A percentile compares a stretch with the other conserved stretches of the same genome.
phyloP scores from a whole-genome alignment of 1,140 invertebrate genomes.

The Drosophila triauraria region DNA sequence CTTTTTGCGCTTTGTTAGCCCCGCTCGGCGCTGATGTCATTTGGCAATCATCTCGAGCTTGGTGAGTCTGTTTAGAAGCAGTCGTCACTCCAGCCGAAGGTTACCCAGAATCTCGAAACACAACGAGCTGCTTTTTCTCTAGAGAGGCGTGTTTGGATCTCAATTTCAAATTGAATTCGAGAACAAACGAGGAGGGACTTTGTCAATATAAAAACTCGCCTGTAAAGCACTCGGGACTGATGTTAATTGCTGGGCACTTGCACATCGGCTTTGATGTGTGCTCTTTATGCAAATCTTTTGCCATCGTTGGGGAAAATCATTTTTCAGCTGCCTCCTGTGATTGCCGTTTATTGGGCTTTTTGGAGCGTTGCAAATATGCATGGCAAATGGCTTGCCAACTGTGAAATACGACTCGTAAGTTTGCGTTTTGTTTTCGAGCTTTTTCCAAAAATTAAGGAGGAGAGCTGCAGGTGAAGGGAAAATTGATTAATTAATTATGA shows the following conservation, averaged over 20 bases:
- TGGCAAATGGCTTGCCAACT: slow-evolving; percentile 59
- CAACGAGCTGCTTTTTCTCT: slow-evolving; percentile 37
- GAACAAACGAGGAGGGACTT: slow-evolving; percentile 21
- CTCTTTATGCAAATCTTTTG: slow-evolving; percentile 46
- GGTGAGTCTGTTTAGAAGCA: slow-evolving; percentile 55
- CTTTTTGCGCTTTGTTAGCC: slow-evolving; percentile 52
- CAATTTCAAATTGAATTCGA: slow-evolving; percentile 42
- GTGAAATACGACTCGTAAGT: slow-evolving; percentile 32
- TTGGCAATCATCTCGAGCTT: slow-evolving; percentile 64
- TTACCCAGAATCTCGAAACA: slow-evolving; percentile 58
- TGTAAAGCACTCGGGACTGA: slow-evolving; percentile 45
- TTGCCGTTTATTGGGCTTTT: slow-evolving; percentile 78
- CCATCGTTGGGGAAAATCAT: slow-evolving; percentile 53
- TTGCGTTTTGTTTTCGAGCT: slow-evolving; percentile 47
- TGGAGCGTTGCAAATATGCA: slow-evolving; percentile 80
- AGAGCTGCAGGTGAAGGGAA: slow-evolving; percentile 26
- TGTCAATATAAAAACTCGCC: slow-evolving; percentile 40
- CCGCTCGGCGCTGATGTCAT: slow-evolving; percentile 74
- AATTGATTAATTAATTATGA: slow-evolving; percentile 21
- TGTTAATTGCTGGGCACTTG: slow-evolving; percentile 62
- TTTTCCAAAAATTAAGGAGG: slow-evolving; percentile 9
- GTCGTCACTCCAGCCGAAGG: slow-evolving; percentile 65
- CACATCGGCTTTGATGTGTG: slow-evolving; percentile 15
- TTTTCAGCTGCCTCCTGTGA: slow-evolving; percentile 63
- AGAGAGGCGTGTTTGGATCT: slow-evolving; percentile 56